These are phyloP conservation scores for Diploscapter pachys DNA, from an alignment of 1,140 invertebrate species.

Conservation along the genomic window DNA sequence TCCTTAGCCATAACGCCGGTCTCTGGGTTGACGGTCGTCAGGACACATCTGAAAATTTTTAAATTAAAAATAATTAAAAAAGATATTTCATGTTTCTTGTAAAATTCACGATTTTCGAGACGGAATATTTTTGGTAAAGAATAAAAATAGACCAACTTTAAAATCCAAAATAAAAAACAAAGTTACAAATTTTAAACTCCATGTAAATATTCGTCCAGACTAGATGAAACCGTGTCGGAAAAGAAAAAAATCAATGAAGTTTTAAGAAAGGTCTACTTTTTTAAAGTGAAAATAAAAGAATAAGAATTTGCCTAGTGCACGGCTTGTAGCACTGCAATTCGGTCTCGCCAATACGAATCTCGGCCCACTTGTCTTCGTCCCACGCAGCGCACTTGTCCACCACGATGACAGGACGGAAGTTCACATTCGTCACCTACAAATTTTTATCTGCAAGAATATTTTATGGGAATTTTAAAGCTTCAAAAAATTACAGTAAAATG, in stretches of 20 bases:
- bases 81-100: neutral
- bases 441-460: neutral
- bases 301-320: constrained; percentile 41
- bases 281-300: no score
- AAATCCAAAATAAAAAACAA: neutral
- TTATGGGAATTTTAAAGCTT: constrained; percentile 2
- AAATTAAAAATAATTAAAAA: neutral
- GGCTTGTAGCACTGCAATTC: constrained; percentile 48
- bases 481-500: neutral
- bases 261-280: no score
- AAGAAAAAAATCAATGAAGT: no score
- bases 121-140: neutral
- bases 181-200: neutral
- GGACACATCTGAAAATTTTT: constrained; percentile 33
- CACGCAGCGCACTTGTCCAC: constrained; percentile 51
- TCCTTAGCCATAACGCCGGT: constrained; percentile 53
- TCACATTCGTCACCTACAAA: constrained; percentile 37
- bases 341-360: constrained; percentile 44
- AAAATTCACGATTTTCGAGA: constrained; percentile 8
- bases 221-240: no score
- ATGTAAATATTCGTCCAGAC: no score
- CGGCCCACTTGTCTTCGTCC: constrained; percentile 52
- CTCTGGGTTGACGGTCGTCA: constrained; percentile 54
- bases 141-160: neutral
- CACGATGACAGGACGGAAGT: constrained; percentile 58